These are phyloP conservation scores for Mus spicilegus DNA, from an alignment of 2,113 vertebrate genomes.

Conservation along the genomic window DNA sequence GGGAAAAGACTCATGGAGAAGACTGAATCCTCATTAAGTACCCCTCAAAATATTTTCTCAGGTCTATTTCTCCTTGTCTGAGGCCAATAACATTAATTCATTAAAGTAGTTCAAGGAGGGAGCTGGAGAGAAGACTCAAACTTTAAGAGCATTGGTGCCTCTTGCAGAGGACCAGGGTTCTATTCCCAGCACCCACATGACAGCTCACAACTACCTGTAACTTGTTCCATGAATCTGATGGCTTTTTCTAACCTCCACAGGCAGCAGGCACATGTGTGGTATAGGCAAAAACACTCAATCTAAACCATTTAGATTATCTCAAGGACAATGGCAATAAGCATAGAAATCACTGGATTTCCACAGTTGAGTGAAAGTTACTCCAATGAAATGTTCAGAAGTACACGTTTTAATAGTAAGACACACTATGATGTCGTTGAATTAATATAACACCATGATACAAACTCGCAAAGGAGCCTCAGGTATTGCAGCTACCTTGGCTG, in stretches of 20 bases:
- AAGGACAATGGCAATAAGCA: neutral
- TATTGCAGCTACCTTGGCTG: accelerated
- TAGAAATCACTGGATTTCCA: neutral
- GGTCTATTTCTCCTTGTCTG: neutral
- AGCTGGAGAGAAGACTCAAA: neutral
- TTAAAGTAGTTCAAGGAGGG: neutral
- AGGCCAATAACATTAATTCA: neutral
- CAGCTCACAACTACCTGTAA: neutral
- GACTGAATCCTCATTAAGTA: neutral
- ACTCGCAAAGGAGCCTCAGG: no score
- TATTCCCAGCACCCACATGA: neutral
- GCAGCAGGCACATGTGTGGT: neutral
- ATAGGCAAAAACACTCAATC: neutral
- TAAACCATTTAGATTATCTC: neutral
- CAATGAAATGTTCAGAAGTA: neutral
- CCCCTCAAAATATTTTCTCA: constrained; percentile 1
- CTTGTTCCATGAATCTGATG: neutral
- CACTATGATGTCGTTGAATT: neutral
- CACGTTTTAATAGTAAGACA: neutral
- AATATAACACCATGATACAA: neutral
- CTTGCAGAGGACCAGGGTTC: neutral
- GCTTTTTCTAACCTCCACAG: neutral
- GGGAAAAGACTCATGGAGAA: constrained; percentile 15
- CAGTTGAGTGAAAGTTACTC: neutral
- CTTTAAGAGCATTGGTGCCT: neutral